A percentile compares a stretch with the other conserved stretches of the same genome.
phyloP scores from a whole-genome alignment of 2,113 vertebrate genomes.

The Motacilla tschutschensis region DNA sequence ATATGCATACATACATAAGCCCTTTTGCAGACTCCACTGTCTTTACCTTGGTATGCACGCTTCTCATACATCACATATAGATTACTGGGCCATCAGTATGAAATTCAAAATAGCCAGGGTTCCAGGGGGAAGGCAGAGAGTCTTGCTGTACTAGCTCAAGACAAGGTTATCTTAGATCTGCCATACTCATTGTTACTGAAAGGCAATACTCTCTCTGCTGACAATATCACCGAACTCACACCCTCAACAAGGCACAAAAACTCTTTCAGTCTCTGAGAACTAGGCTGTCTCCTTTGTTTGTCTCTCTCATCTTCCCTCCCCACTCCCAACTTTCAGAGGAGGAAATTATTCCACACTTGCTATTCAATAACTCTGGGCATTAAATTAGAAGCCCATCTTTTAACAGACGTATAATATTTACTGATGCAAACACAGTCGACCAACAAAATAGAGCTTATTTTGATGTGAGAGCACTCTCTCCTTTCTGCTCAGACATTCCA shows the following conservation, averaged over 20 bases:
- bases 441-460: neutral
- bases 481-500: neutral
- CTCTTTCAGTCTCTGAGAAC: neutral
- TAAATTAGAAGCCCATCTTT: neutral
- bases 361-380: neutral
- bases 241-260: neutral
- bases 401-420: neutral
- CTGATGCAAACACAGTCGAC: neutral
- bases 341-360: neutral
- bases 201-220: neutral
- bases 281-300: neutral
- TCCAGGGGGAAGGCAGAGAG: neutral
- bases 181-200: neutral
- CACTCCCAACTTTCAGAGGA: neutral
- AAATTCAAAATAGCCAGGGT: neutral
- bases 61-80: neutral
- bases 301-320: neutral
- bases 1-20: no score
- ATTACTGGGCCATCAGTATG: neutral
- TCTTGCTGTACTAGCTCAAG: neutral
- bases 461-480: neutral
- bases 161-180: conserved; percentile 3
- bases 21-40: neutral
- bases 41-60: neutral
- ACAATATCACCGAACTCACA: neutral